These are phyloP conservation scores for Poeciliopsis turneri DNA, from an alignment of 2,797 vertebrate genomes.

Conservation along the genomic window DNA sequence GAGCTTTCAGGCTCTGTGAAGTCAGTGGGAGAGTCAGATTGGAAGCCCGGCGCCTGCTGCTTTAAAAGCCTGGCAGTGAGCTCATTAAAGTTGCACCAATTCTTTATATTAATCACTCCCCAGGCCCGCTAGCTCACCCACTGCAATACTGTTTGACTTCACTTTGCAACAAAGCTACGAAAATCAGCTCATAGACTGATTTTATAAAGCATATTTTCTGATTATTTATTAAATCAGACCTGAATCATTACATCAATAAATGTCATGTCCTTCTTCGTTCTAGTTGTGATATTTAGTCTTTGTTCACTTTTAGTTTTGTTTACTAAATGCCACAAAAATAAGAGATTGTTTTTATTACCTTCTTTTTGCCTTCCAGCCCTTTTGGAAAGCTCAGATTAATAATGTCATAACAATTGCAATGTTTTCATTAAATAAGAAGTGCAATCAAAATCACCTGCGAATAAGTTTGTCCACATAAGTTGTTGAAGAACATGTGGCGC, in stretches of 20 bases:
- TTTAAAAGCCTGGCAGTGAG: slow-evolving; percentile 20
- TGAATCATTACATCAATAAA: not conserved
- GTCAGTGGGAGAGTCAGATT: slow-evolving; percentile 21
- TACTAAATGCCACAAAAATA: not conserved
- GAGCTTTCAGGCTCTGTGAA: slow-evolving; percentile 26
- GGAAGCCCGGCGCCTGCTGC: slow-evolving; percentile 15
- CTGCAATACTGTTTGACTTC: slow-evolving; percentile 18
- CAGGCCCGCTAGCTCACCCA: slow-evolving; percentile 14
- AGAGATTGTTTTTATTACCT: no score
- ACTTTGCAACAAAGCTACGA: slow-evolving; percentile 8
- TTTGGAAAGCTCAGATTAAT: no score
- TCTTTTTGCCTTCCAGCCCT: no score
- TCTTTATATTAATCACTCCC: slow-evolving; percentile 53
- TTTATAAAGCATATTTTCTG: not conserved
- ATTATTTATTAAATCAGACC: not conserved
- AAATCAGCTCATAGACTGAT: not conserved
- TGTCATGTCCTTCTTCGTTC: not conserved
- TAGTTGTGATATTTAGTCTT: not conserved
- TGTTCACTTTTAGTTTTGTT: not conserved
- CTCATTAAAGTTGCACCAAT: slow-evolving; percentile 42
- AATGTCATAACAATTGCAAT: no score
- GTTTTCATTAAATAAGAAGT: no score
- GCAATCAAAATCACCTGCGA: no score
- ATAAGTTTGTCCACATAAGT: no score
- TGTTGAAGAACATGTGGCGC: no score